phyloP scores from a whole-genome alignment of 2,113 vertebrate genomes.

The Prinia subflava region DNA sequence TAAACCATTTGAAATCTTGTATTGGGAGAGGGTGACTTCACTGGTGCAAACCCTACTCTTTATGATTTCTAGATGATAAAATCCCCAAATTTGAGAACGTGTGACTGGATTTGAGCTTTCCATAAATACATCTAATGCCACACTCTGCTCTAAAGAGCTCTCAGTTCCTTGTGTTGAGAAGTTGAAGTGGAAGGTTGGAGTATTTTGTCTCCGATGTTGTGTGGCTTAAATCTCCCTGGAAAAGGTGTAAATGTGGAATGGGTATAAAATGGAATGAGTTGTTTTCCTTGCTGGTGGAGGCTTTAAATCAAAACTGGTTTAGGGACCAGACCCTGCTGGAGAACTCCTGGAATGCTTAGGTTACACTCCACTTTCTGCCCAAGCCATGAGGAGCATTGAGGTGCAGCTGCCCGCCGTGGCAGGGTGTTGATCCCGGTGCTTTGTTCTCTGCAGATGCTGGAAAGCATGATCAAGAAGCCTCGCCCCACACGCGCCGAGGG shows the following conservation, averaged over 20 bases:
- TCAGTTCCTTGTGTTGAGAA: neutral
- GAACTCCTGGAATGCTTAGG: neutral
- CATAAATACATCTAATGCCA: neutral
- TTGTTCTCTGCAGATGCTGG: conserved; percentile 85
- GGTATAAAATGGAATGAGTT: neutral
- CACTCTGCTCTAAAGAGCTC: neutral
- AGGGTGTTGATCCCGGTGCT: neutral
- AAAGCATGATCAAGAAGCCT: conserved; percentile 99
- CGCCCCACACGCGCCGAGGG: conserved; percentile 94
- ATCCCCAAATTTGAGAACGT: accelerated
- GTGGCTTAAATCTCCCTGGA: neutral
- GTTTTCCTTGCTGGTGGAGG: neutral
- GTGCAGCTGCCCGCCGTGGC: neutral
- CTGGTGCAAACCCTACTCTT: neutral
- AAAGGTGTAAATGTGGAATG: neutral
- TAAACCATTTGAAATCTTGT: neutral
- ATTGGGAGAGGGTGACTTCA: neutral
- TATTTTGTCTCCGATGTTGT: neutral
- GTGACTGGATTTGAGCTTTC: neutral
- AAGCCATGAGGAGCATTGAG: accelerated
- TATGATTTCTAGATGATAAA: neutral
- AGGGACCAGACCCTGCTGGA: accelerated
- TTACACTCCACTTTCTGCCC: neutral
- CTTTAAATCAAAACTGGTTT: neutral
- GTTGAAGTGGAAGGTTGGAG: neutral